Percentiles rank a stretch among this genome's conserved stretches.
Conservation (phyloP, 1,140 invertebrate species). For the Sarcophaga bullata region DNA sequence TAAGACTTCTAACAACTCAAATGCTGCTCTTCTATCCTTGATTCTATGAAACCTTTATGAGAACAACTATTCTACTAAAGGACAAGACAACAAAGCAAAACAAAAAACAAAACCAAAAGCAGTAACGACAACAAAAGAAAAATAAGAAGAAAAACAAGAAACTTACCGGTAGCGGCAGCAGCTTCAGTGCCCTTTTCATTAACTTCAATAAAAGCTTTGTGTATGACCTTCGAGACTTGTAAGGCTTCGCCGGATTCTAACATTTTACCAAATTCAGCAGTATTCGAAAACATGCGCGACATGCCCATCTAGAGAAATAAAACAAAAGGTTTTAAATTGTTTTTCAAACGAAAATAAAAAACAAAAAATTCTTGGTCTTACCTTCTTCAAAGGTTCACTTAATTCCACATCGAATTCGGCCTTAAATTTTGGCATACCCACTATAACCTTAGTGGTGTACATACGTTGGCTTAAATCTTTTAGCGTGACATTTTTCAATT, state of each 20-base stretch:
- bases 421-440: conserved; percentile 74
- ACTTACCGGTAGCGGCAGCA: conserved; percentile 66
- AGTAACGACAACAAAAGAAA: not conserved
- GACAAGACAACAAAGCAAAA: not conserved
- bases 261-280: conserved; percentile 73
- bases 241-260: conserved; percentile 66
- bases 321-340: not conserved
- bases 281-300: conserved; percentile 68
- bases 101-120: not conserved
- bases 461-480: conserved; percentile 57
- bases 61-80: not conserved
- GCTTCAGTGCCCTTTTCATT: conserved; percentile 72
- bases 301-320: conserved; percentile 69
- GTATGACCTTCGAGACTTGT: conserved; percentile 68
- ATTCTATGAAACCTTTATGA: not conserved
- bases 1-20: too few relatives aligned
- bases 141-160: not conserved
- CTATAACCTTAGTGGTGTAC: conserved; percentile 59
- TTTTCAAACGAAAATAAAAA: not conserved
- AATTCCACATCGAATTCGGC: conserved; percentile 70
- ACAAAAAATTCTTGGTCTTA: conserved; percentile 49
- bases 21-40: too few relatives aligned
- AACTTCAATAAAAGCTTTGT: conserved; percentile 71
- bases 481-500: conserved; percentile 63
- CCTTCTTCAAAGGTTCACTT: conserved; percentile 66